phyloP scores from a whole-genome alignment of 2,888 invertebrate species.

The Thymelicus acteon region DNA sequence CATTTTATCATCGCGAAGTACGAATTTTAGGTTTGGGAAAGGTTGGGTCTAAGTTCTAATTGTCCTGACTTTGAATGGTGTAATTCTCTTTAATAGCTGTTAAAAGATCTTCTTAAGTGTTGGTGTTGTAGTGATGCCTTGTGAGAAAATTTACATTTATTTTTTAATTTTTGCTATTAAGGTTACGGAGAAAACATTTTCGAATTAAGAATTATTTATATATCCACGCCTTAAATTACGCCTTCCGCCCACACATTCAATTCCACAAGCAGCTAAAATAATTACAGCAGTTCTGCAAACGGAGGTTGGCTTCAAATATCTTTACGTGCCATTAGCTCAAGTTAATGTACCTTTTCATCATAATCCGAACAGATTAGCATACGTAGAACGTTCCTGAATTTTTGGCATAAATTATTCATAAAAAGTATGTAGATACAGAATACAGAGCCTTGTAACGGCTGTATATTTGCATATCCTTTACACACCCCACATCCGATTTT shows the following conservation, averaged over 20 bases:
- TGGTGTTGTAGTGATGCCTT: no score
- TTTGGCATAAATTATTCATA: slow-evolving; percentile 33
- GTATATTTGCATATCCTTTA: slow-evolving; percentile 25
- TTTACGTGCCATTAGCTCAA: slow-evolving; percentile 44
- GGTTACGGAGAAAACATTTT: no score
- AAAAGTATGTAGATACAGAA: slow-evolving; percentile 14
- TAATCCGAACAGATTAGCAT: slow-evolving; percentile 34
- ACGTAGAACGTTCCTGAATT: slow-evolving; percentile 30
- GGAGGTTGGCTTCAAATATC: slow-evolving; percentile 37
- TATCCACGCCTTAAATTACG: background rate
- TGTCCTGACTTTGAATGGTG: no score
- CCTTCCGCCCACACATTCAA: background rate
- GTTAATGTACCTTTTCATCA: slow-evolving; percentile 44
- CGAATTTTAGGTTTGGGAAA: no score
- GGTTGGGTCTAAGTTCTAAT: no score
- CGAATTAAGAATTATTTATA: no score
- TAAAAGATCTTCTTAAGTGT: no score
- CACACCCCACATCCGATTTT: slow-evolving; percentile 15
- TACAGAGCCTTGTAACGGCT: slow-evolving; percentile 13
- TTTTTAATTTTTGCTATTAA: no score
- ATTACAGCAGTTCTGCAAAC: slow-evolving; percentile 25
- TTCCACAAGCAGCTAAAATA: slow-evolving; percentile 3
- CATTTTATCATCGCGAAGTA: no score
- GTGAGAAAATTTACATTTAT: no score
- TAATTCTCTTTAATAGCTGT: no score